phyloP scores from a whole-genome alignment of 2,888 invertebrate species.

The Orthonevra nobilis region DNA sequence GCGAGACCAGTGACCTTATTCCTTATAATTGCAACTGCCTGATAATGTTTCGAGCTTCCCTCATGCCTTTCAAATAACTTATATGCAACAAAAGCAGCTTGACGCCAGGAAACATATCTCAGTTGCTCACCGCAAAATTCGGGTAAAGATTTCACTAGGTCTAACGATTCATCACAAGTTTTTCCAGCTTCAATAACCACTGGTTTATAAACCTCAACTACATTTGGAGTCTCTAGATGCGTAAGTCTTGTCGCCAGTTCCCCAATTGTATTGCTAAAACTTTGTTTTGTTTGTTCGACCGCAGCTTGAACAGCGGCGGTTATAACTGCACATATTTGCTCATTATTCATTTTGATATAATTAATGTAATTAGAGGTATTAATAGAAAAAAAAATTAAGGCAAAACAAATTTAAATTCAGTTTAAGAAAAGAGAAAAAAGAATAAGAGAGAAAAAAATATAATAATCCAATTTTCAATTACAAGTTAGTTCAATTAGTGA shows the following conservation, averaged over 20 bases:
- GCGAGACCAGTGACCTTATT: neutral
- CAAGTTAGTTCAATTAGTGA: too few species aligned
- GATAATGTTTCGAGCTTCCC: too few species aligned
- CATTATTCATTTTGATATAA: neutral
- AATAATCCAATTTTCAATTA: too few species aligned
- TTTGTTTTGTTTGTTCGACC: neutral
- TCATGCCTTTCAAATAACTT: constrained; percentile 12
- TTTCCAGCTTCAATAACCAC: neutral
- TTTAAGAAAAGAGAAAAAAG: too few species aligned
- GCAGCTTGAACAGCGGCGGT: neutral
- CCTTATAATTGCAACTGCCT: too few species aligned
- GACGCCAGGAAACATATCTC: constrained; percentile 3
- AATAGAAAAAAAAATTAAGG: neutral
- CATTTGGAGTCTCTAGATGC: neutral
- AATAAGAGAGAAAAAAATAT: too few species aligned
- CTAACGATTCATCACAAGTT: too few species aligned
- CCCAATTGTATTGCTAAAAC: neutral
- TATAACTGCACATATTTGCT: neutral
- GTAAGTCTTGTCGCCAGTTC: neutral
- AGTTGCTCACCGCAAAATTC: neutral
- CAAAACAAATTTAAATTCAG: too few species aligned
- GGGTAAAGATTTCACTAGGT: too few species aligned
- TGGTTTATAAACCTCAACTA: neutral
- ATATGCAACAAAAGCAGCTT: too few species aligned
- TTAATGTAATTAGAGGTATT: neutral